Conservation (phyloP, 2,888 invertebrate genomes). For the Hyalella azteca region DNA sequence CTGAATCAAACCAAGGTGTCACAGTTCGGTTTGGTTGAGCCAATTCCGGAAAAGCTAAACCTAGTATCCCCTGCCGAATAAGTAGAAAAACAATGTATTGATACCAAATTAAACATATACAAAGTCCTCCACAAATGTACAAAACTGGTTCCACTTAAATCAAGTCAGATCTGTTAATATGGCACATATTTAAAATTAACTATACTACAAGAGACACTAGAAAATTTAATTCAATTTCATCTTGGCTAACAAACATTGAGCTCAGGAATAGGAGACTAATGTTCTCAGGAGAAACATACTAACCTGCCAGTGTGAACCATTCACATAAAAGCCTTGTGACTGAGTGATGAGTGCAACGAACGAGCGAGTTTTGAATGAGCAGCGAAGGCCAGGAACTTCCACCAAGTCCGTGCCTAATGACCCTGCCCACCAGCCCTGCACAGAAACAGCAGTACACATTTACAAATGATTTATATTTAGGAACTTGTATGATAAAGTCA, state of each 20-base stretch:
- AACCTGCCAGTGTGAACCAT: slow-evolving; percentile 71
- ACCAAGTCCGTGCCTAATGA: slow-evolving; percentile 21
- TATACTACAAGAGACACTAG: background rate
- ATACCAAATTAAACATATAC: background rate
- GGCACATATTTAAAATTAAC: background rate
- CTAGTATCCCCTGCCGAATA: slow-evolving; percentile 66
- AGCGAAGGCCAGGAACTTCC: slow-evolving; percentile 13
- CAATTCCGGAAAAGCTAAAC: slow-evolving; percentile 68
- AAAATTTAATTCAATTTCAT: background rate
- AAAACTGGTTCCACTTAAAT: background rate
- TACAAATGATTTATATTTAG: too few relatives aligned
- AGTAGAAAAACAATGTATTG: background rate
- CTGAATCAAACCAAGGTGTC: slow-evolving; percentile 64
- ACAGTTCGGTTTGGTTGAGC: slow-evolving; percentile 63
- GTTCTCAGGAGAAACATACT: too few relatives aligned
- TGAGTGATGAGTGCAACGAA: slow-evolving; percentile 27
- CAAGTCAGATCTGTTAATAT: background rate
- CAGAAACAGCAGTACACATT: background rate
- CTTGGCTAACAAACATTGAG: background rate
- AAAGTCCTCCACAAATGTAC: background rate
- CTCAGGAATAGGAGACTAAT: background rate
- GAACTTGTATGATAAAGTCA: too few relatives aligned
- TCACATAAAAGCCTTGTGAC: slow-evolving; percentile 66
- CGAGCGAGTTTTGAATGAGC: background rate
- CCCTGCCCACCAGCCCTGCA: slow-evolving; percentile 43